phyloP scores from a whole-genome alignment of 1,140 invertebrate species.

The Aphelenchoides besseyi region DNA sequence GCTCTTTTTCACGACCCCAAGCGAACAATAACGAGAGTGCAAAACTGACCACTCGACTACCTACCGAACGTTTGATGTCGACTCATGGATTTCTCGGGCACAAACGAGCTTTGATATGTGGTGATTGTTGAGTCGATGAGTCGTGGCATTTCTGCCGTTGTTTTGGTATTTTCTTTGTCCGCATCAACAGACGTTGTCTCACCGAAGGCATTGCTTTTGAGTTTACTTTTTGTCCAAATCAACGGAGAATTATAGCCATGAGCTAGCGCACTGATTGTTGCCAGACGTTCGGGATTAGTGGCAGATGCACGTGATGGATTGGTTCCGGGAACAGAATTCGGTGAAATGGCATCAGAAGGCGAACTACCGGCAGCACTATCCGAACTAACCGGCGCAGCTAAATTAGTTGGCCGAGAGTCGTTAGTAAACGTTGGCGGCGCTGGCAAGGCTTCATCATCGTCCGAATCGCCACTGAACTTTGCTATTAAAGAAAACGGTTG shows the following conservation, averaged over 20 bases:
- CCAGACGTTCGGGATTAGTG: neutral
- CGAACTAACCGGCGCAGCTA: neutral
- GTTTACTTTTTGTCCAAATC: constrained; percentile 17
- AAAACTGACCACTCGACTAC: neutral
- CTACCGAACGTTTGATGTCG: neutral
- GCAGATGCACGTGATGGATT: neutral
- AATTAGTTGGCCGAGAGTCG: neutral
- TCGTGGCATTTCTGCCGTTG: neutral
- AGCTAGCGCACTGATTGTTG: neutral
- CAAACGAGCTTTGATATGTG: constrained; percentile 7
- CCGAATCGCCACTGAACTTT: constrained; percentile 15
- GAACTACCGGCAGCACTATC: constrained; percentile 2
- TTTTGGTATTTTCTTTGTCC: constrained; percentile 1
- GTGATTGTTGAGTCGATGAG: constrained; percentile 1
- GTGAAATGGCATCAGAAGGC: neutral
- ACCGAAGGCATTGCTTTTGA: constrained; percentile 8
- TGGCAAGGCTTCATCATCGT: constrained; percentile 19
- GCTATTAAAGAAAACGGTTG: neutral
- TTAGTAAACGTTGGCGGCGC: neutral
- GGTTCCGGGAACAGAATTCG: constrained; percentile 14
- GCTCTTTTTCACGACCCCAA: too few relatives aligned
- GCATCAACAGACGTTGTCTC: neutral
- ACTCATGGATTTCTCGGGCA: neutral
- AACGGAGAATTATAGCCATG: constrained; percentile 10
- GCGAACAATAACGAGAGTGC: neutral